phyloP scores from a whole-genome alignment of 2,888 invertebrate species.

The Mimumesa dahlbomi region DNA sequence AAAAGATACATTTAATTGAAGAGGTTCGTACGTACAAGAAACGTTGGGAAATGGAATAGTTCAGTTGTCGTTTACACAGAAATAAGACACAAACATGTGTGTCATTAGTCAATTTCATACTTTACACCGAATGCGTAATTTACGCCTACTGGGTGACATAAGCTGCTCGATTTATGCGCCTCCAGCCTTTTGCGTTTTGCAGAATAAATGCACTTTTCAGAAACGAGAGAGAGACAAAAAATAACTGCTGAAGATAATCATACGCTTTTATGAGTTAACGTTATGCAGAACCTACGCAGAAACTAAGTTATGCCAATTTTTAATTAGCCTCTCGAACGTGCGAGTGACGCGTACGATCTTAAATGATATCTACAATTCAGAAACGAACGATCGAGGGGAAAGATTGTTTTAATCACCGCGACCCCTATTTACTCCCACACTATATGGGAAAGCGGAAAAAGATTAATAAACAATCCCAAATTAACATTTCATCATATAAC shows the following conservation, averaged over 20 bases:
- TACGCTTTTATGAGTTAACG: neutral
- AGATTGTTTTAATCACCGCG: conserved; percentile 26
- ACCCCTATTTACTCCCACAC: neutral
- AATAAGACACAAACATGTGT: neutral
- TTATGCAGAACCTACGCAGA: conserved; percentile 20
- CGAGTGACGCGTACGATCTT: conserved; percentile 6
- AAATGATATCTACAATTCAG: neutral
- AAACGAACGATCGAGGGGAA: neutral
- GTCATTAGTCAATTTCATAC: conserved; percentile 32
- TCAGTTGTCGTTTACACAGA: neutral
- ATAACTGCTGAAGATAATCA: neutral
- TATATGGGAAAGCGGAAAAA: conserved; percentile 13
- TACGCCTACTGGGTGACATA: conserved; percentile 50
- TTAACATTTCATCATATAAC: conserved; percentile 21
- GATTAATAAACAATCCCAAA: neutral
- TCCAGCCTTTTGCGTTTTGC: conserved; percentile 2
- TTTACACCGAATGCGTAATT: conserved; percentile 43
- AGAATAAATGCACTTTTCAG: neutral
- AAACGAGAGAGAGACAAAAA: neutral
- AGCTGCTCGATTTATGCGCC: conserved; percentile 22
- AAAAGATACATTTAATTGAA: too few relatives aligned
- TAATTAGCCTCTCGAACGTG: conserved; percentile 23
- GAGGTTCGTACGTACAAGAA: too few relatives aligned
- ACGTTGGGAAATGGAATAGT: neutral
- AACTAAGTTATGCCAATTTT: conserved; percentile 25